Evolutionary conservation across 2,888 invertebrate species (phyloP).

Genomic region (Megalurothrips usitatus): DNA sequence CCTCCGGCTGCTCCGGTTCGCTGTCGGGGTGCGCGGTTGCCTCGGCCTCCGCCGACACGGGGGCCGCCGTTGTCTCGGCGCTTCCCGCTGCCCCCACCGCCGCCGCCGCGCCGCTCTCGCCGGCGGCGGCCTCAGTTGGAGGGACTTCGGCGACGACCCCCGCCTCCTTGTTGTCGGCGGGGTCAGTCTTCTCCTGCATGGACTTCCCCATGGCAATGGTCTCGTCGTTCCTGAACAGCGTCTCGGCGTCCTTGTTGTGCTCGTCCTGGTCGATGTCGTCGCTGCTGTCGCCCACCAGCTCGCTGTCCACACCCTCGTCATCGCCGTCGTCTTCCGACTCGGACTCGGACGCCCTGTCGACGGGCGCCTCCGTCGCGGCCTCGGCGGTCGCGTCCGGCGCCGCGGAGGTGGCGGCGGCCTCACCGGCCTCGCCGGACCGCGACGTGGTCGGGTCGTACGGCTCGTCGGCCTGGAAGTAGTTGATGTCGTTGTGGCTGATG

Average conservation of each 20-base stretch:
- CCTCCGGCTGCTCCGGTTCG: too few species aligned
- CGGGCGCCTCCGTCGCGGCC: background rate
- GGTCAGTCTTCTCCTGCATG: background rate
- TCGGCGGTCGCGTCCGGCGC: background rate
- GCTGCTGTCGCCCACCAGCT: background rate
- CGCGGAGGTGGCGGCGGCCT: background rate
- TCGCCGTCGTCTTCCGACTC: background rate
- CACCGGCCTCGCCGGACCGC: background rate
- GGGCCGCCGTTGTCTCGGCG: background rate
- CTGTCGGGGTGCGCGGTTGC: background rate
- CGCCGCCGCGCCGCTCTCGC: background rate
- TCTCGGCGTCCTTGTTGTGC: background rate
- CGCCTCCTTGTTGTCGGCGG: background rate
- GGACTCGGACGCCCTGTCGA: background rate
- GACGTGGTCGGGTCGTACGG: background rate
- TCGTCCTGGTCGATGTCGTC: background rate
- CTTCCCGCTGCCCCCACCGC: background rate
- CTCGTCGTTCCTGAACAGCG: background rate
- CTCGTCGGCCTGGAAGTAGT: conserved; percentile 2
- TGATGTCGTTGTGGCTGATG: conserved; percentile 14
- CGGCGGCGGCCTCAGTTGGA: background rate
- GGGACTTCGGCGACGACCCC: background rate
- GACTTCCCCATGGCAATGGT: conserved; percentile 5
- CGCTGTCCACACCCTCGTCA: background rate
- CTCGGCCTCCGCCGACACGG: background rate